Conservation (phyloP, 1,140 invertebrate species). For the Liolophura sinensis region DNA sequence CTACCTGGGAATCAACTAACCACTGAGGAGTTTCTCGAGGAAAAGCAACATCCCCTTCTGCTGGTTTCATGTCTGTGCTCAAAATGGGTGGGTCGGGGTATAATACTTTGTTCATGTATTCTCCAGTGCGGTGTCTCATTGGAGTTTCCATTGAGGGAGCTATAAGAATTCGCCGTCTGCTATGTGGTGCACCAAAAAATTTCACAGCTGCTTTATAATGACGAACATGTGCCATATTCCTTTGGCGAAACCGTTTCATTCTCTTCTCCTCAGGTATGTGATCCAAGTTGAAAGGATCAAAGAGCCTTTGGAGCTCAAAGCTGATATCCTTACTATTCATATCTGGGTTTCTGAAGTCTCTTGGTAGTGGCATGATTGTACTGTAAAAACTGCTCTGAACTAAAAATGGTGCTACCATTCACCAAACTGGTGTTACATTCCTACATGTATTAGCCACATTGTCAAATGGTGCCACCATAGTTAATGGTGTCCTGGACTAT, state of each 20-base stretch:
- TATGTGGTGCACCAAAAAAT: constrained; percentile 50
- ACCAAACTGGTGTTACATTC: too few species aligned
- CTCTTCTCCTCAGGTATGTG: constrained; percentile 47
- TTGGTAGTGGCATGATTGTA: too few species aligned
- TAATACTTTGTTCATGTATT: constrained; percentile 28
- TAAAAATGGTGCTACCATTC: too few species aligned
- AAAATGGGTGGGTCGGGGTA: constrained; percentile 21
- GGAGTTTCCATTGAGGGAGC: constrained; percentile 50
- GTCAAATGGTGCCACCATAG: too few species aligned
- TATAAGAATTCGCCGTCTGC: constrained; percentile 41
- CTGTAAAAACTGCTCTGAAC: too few species aligned
- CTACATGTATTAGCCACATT: too few species aligned
- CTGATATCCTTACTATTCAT: constrained; percentile 28
- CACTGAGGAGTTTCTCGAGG: constrained; percentile 24
- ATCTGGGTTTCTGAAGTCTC: not conserved
- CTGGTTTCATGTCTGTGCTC: constrained; percentile 28
- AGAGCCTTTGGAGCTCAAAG: constrained; percentile 44
- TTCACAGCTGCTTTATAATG: constrained; percentile 52
- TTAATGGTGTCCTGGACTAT: too few species aligned
- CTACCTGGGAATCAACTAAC: constrained; percentile 23
- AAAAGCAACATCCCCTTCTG: constrained; percentile 12
- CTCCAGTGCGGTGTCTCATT: constrained; percentile 39
- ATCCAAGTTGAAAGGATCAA: constrained; percentile 52
- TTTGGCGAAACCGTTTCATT: constrained; percentile 38
- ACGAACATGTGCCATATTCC: constrained; percentile 46